Conservation (phyloP, 92 coral and sea anemone genomes). For the Porites cylindrica region DNA sequence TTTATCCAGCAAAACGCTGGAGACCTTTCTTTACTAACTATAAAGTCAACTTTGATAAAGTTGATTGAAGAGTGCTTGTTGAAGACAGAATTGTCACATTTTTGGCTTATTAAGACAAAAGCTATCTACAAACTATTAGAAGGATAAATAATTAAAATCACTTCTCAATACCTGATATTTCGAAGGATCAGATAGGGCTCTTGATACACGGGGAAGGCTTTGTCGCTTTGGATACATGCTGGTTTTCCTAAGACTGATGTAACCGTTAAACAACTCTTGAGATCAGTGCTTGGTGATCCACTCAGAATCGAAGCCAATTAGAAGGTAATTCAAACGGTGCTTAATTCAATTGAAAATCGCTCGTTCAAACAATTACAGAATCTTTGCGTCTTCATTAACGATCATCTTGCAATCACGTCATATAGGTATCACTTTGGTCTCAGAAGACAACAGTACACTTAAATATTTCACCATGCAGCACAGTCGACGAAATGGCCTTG, state of each 20-base stretch:
- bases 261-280: no score
- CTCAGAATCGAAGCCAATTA: constrained; percentile 11
- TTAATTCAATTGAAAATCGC: constrained; percentile 24
- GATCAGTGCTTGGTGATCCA: not conserved
- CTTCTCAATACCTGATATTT: constrained; percentile 14
- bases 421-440: no score
- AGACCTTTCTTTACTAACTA: no score
- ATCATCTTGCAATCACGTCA: no score
- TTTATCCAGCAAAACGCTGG: no score
- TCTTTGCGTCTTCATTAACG: not conserved
- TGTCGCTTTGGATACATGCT: constrained; percentile 15
- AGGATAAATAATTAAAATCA: not conserved
- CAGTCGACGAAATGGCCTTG: not conserved
- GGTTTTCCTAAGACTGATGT: no score
- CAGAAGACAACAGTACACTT: no score
- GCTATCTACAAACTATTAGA: not conserved
- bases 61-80: not conserved
- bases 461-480: no score
- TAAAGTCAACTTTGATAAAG: no score
- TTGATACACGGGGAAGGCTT: constrained; percentile 12
- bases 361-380: not conserved
- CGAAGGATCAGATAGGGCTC: constrained; percentile 15
- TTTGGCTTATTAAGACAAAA: constrained; percentile 2
- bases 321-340: constrained; percentile 24
- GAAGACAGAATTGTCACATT: not conserved